Percentiles rank a stretch among this genome's conserved stretches.
phyloP scores from a whole-genome alignment of 2,888 invertebrate genomes.

The Uropetala carovei region DNA sequence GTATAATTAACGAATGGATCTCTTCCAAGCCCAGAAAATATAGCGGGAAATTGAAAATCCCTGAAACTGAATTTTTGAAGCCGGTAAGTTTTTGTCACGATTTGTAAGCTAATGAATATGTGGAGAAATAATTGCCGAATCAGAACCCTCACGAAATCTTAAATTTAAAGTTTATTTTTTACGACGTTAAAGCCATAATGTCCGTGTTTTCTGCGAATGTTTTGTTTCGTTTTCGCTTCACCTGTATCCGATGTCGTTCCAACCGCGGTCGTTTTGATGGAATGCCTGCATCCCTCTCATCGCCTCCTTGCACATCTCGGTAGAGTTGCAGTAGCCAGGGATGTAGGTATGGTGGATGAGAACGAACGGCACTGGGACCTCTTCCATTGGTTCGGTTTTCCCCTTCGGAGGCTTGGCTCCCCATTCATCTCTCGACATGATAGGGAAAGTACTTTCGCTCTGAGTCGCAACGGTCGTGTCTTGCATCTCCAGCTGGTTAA shows the following conservation, averaged over 20 bases:
- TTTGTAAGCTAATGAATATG: no score
- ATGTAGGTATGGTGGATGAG: constrained; percentile 85
- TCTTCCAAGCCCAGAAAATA: no score
- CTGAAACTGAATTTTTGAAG: no score
- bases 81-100: no score
- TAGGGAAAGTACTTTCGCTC: constrained; percentile 79
- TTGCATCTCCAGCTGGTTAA: background rate
- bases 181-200: background rate
- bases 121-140: no score
- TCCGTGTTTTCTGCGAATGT: background rate
- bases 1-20: no score
- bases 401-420: constrained; percentile 76
- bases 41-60: no score
- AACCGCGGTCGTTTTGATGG: constrained; percentile 79
- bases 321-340: constrained; percentile 79
- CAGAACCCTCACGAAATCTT: no score
- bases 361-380: constrained; percentile 82
- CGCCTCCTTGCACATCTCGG: constrained; percentile 77
- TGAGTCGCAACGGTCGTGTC: background rate
- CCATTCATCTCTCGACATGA: constrained; percentile 79
- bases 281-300: constrained; percentile 83
- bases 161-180: no score
- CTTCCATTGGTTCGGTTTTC: constrained; percentile 70
- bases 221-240: constrained; percentile 69
- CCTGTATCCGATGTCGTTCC: constrained; percentile 84